These are phyloP conservation scores for Eleutherodactylus coqui DNA, from an alignment of 2,797 vertebrate genomes.

Conservation along the genomic window DNA sequence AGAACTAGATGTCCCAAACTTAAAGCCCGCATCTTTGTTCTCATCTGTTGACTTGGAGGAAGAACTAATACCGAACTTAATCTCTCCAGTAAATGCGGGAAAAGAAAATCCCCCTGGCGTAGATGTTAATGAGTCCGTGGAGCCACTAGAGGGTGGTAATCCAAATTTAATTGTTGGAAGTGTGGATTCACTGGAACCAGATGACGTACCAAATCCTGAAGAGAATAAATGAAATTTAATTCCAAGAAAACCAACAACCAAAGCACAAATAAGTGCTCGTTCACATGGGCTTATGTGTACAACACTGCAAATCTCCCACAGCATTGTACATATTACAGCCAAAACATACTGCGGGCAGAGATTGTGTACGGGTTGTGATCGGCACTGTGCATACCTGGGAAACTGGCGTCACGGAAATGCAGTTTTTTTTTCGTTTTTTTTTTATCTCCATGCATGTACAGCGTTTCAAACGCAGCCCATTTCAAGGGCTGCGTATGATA, in stretches of 20 bases:
- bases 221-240: neutral
- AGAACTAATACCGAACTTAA: constrained; percentile 82
- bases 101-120: constrained; percentile 75
- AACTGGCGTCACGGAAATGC: too few relatives aligned
- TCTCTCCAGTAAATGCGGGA: constrained; percentile 79
- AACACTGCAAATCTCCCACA: too few relatives aligned
- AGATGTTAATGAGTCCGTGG: constrained; percentile 73
- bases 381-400: too few relatives aligned
- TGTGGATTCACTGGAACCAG: constrained; percentile 67
- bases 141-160: constrained; percentile 71
- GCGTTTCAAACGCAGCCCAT: too few relatives aligned
- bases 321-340: too few relatives aligned
- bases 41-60: constrained; percentile 75
- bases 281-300: too few relatives aligned
- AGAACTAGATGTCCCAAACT: constrained; percentile 77
- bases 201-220: constrained; percentile 76
- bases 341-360: too few relatives aligned
- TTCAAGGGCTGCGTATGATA: too few relatives aligned
- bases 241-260: neutral
- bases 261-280: too few relatives aligned
- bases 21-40: constrained; percentile 82
- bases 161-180: constrained; percentile 78
- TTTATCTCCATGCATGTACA: too few relatives aligned
- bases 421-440: too few relatives aligned
- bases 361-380: too few relatives aligned